Base-by-base conservation (phyloP, 2,113 vertebrate genomes). In the Pterocles gutturalis region DNA sequence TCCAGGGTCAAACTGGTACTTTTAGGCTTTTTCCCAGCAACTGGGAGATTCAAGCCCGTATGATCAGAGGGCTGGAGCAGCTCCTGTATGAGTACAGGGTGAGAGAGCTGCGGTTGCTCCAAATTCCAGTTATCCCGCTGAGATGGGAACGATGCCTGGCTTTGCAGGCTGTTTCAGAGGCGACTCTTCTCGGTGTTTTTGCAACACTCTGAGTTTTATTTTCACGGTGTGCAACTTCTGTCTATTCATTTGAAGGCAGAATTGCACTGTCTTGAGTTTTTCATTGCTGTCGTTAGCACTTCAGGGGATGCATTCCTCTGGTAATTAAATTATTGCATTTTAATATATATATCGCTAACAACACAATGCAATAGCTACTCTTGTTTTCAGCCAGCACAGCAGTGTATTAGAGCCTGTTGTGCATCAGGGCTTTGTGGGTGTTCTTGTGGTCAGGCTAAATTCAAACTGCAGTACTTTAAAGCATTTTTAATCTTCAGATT, bases 401-500 rank as follows among this genome's bases (percentile, higher is more conserved):
- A 58, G 22, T 29, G 6, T 34, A 4, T 45, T 64, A 8, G 31
- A 31, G 17, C 17, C 17, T 41, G 34, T n/a, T 67, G 54, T 62
- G 36, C 5, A 5, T 45, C 0, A 0, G 24, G 54, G 21, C 64
- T 83, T 91, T 83, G 6, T 20, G 67, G 28, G 13, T 34, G 12
- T 72, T 77, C 20, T 60, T 0, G 0, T n/a, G 58, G 89, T n/a
- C 69, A 57, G 55, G 34, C 55, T 91, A 7, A 33, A 34, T 54
- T 75, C 80, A 76, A 57, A 38, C 54, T 14, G 8, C 29, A 5
- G 26, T 71, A n/a, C 81, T 89, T 84, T 84, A 75, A 54, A 72
- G 73, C 13, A 9, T 80, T 94, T 94, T 95, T 94, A 93, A 91
- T 91, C 92, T 90, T 87, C 34, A 49, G 53, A 58, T 91, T 75